These are phyloP conservation scores for Holacanthella duospinosa DNA, from an alignment of 2,888 invertebrate species.

Conservation along the genomic window DNA sequence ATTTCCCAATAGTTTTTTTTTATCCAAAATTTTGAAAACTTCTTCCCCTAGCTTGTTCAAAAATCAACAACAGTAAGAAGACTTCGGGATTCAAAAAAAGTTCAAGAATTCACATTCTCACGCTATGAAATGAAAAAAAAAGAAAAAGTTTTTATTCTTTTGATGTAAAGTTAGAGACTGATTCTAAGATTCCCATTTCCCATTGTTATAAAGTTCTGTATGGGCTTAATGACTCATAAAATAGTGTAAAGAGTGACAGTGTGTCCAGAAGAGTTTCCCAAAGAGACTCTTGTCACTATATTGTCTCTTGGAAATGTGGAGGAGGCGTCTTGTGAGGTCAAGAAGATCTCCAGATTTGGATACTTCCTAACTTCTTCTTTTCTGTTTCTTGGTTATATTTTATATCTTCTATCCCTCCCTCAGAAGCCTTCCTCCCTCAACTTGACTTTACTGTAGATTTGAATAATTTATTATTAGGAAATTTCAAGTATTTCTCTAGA, in stretches of 20 bases:
- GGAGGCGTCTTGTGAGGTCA: not conserved
- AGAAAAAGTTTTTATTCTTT: too few species aligned
- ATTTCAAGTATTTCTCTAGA: too few species aligned
- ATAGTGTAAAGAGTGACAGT: not conserved
- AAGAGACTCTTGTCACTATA: too few species aligned
- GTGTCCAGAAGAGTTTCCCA: too few species aligned
- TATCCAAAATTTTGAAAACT: too few species aligned
- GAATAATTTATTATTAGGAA: not conserved
- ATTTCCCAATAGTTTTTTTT: too few species aligned
- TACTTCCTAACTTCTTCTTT: too few species aligned
- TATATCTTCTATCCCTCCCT: too few species aligned
- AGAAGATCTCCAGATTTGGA: not conserved
- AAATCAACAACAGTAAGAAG: too few species aligned
- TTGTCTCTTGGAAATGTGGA: not conserved
- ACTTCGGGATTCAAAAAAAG: not conserved
- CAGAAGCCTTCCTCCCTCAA: not conserved
- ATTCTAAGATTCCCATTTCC: not conserved
- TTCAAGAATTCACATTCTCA: not conserved
- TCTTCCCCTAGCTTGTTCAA: not conserved
- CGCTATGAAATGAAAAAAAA: not conserved
- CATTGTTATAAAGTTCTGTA: not conserved
- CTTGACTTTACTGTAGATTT: slow-evolving; percentile 3
- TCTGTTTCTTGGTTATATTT: too few species aligned
- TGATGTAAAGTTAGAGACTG: not conserved
- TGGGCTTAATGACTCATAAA: not conserved